These are phyloP conservation scores for Galeopsomyia nigrocyanea DNA, from an alignment of 2,888 invertebrate genomes.

Conservation along the genomic window DNA sequence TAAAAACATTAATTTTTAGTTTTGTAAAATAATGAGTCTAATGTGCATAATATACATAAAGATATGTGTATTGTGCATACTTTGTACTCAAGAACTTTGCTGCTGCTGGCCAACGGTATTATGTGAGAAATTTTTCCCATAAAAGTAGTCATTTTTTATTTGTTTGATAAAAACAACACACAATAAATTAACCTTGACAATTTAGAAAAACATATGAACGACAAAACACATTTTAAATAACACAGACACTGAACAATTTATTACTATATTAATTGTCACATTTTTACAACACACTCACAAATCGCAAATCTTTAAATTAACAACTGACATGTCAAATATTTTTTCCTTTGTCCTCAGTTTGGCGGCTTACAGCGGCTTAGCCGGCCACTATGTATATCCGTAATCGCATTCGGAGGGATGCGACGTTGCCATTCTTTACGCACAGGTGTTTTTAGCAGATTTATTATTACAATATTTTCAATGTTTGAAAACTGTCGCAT, in stretches of 20 bases:
- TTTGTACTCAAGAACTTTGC: constrained; percentile 51
- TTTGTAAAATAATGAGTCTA: too few species aligned
- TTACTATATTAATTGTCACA: constrained; percentile 8
- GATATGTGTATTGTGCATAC: constrained; percentile 45
- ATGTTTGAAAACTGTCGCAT: too few species aligned
- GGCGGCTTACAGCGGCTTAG: background rate
- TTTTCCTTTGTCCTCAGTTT: constrained; percentile 7
- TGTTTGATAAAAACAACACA: constrained; percentile 6
- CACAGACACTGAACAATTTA: background rate
- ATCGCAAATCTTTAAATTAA: too few species aligned
- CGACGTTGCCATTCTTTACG: constrained; percentile 28
- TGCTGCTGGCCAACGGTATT: constrained; percentile 50
- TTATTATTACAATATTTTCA: too few species aligned
- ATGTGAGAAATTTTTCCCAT: constrained; percentile 44
- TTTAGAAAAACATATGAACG: background rate
- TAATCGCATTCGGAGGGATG: constrained; percentile 13
- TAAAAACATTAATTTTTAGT: constrained; percentile 3
- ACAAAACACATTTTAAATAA: background rate
- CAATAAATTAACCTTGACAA: constrained; percentile 28
- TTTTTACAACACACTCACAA: background rate
- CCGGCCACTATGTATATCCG: constrained; percentile 18
- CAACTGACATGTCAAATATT: too few species aligned
- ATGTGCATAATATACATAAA: too few species aligned
- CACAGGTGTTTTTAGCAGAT: too few species aligned
- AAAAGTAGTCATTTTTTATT: constrained; percentile 39